Percentiles rank a stretch among this genome's conserved stretches.
These are phyloP conservation scores for Hylomyscus alleni DNA, from an alignment of 2,797 vertebrate species.

Conservation along the genomic window DNA sequence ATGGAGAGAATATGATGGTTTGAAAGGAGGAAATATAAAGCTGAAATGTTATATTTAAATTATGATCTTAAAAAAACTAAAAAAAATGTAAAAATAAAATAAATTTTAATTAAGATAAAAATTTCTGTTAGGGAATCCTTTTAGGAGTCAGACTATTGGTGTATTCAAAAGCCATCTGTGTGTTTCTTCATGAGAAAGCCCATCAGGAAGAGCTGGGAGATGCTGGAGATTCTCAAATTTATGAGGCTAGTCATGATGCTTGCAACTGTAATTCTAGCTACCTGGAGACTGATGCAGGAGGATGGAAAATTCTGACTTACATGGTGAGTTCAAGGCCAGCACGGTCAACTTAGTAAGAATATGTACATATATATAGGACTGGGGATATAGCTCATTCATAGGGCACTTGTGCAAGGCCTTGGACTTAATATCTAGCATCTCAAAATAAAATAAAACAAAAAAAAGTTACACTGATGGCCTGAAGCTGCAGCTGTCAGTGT, in stretches of 20 bases:
- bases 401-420: background rate
- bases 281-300: background rate
- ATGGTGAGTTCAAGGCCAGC: background rate
- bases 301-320: background rate
- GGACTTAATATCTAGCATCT: background rate
- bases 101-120: background rate
- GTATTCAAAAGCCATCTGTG: background rate
- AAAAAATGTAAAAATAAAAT: background rate
- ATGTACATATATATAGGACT: background rate
- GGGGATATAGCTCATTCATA: background rate
- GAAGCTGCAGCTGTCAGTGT: background rate
- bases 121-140: background rate
- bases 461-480: background rate
- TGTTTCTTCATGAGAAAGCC: constrained; percentile 3
- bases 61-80: background rate
- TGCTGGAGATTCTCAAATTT: background rate
- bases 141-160: background rate
- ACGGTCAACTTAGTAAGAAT: background rate
- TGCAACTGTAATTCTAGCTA: background rate
- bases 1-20: background rate
- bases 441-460: background rate
- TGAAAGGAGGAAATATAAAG: background rate
- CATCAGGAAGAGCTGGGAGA: background rate
- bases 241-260: background rate
- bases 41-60: background rate